These are phyloP conservation scores for Myathropa florea DNA, from an alignment of 2,888 invertebrate genomes.

Conservation along the genomic window DNA sequence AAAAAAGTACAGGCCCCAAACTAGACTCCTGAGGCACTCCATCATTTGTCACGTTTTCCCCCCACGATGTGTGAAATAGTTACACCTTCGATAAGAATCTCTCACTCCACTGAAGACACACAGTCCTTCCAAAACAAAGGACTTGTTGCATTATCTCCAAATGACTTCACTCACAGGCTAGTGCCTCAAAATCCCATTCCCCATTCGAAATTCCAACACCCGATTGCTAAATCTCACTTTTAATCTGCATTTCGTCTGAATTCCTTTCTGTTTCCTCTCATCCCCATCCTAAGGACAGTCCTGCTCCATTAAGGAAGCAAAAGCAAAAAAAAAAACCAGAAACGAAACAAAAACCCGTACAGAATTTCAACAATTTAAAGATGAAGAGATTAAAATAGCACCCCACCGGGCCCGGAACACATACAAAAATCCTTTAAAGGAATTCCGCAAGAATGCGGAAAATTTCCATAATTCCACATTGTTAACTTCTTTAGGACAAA, in stretches of 20 bases:
- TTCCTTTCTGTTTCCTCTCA: not conserved
- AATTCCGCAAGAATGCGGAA: conserved; percentile 59
- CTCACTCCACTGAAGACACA: not conserved
- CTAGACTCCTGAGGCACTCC: not conserved
- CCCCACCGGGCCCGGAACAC: not conserved
- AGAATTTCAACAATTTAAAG: conserved; percentile 29
- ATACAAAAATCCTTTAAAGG: conserved; percentile 50
- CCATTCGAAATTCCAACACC: not conserved
- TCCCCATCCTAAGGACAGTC: not conserved
- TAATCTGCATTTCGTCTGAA: not conserved
- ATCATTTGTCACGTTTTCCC: not conserved
- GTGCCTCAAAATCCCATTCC: not conserved
- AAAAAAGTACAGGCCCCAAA: not conserved
- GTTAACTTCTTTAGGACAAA: conserved; percentile 41
- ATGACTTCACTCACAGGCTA: not conserved
- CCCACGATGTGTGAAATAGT: not conserved
- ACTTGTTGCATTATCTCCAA: not conserved
- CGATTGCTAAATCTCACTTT: not conserved
- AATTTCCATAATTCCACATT: conserved; percentile 69
- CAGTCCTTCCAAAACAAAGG: not conserved
- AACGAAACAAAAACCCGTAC: not conserved
- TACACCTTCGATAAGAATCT: not conserved
- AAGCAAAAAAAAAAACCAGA: not conserved
- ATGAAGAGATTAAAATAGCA: conserved; percentile 58
- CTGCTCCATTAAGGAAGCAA: not conserved